Evolutionary conservation across 2,888 invertebrate genomes (phyloP), one percentile per base, ranked within the genome.

Genomic region (Melolontha melolontha): DNA sequence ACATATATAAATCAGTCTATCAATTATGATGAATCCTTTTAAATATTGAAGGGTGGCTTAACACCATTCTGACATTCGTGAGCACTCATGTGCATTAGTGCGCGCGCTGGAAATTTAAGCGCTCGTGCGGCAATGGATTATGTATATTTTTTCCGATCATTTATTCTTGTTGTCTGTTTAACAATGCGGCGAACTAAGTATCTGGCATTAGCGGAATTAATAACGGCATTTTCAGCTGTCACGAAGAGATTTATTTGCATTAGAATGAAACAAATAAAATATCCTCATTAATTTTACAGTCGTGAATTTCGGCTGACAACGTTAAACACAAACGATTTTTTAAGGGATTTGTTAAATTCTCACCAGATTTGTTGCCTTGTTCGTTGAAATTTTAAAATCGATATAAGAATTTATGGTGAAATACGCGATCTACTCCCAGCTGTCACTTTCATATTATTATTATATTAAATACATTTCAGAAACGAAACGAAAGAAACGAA

Each of bases 151-250:
- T 47, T 29, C 59, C 44, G 44, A 55, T 22, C 59, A 47, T 59
- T 59, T 44, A 47, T 59, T 59, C 44, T 44, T 59, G 42, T 41
- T 59, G 40, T 59, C 59, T 27, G 44, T 44, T 59, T 59, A 59
- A 59, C 59, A 59, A 59, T 44, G 59, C 59, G 59, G 44, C 59
- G 29, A 29, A 14, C 44, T 14, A 17, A 55, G 59, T 44, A 44
- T 29, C 27, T 14, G 44, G 44, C 42, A 59, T 59, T 59, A 59
- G 59, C 44, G 34, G 59, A 59, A 59, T 59, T 59, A 59, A 59
- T 59, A 59, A 59, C 44, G 59, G 59, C 27, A 44, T 59, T 59
- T 59, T 59, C 59, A 44, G 14, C 59, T 59, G 59, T 59, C 59
- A 59, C 8, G 29, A 59, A 47, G 59, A 59, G 59, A 59, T 59